Conservation (phyloP, 2,113 vertebrate genomes). For the Hemichromis elongatus region DNA sequence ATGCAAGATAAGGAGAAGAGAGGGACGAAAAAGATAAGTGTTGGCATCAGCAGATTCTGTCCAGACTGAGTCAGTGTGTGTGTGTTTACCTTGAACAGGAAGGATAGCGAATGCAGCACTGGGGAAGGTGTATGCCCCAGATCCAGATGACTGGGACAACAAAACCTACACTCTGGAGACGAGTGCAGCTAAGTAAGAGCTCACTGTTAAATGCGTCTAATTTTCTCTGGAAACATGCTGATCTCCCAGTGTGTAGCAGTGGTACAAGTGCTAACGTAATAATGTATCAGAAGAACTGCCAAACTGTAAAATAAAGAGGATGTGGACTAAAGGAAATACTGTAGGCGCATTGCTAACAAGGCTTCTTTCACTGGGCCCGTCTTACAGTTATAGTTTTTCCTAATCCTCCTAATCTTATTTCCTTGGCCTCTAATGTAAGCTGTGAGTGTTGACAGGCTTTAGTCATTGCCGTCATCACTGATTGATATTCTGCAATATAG, state of each 20-base stretch:
- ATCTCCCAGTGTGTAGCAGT: conserved; percentile 30
- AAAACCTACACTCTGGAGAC: conserved; percentile 87
- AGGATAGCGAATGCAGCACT: conserved; percentile 76
- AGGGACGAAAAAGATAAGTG: conserved; percentile 61
- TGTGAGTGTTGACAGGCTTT: not conserved
- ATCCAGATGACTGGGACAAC: conserved; percentile 91
- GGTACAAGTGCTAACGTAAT: not conserved
- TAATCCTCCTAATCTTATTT: conserved; percentile 7
- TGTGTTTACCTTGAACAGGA: conserved; percentile 73
- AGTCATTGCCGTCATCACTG: conserved; percentile 12
- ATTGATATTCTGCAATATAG: conserved; percentile 5
- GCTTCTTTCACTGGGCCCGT: not conserved
- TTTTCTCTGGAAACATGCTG: conserved; percentile 9
- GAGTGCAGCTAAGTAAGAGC: conserved; percentile 80
- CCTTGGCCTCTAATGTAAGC: not conserved
- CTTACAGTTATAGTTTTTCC: not conserved
- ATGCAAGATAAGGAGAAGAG: conserved; percentile 67
- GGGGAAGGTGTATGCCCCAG: conserved; percentile 85
- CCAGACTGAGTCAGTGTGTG: conserved; percentile 41
- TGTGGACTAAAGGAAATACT: not conserved
- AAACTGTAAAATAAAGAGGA: conserved; percentile 9
- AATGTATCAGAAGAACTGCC: not conserved
- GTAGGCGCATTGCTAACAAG: not conserved
- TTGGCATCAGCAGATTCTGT: conserved; percentile 64
- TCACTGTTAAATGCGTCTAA: conserved; percentile 12